Evolutionary conservation across 2,797 vertebrate genomes (phyloP).

Genomic region (Ctenosaura bakeri): DNA sequence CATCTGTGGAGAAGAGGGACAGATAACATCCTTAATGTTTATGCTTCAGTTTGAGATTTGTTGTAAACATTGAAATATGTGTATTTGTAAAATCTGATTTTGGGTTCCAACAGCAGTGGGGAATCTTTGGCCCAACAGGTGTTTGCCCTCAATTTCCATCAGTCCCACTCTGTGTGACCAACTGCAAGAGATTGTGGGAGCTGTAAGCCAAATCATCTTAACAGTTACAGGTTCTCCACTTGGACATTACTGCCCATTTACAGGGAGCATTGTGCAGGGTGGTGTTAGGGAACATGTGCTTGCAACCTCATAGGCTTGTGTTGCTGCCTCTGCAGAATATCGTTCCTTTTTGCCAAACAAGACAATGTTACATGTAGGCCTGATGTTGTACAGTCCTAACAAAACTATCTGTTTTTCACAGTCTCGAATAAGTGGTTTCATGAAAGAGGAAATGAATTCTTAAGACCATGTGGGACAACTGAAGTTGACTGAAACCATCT

Average conservation of each 20-base stretch:
- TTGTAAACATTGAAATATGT: background rate
- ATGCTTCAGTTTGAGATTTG: background rate
- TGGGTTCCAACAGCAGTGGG: background rate
- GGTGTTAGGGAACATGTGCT: background rate
- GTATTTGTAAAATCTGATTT: background rate
- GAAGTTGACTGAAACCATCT: conserved; percentile 89
- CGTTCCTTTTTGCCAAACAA: background rate
- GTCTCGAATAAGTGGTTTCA: conserved; percentile 99
- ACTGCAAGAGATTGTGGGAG: background rate
- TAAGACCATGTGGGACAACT: conserved; percentile 93
- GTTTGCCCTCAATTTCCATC: background rate
- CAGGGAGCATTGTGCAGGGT: background rate
- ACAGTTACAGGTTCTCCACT: background rate
- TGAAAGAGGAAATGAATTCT: conserved; percentile 97
- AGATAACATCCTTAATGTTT: background rate
- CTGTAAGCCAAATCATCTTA: background rate
- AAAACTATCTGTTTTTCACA: conserved; percentile 75
- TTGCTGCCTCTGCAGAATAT: background rate
- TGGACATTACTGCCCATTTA: too few species aligned
- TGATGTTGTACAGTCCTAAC: background rate
- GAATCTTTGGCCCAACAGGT: background rate
- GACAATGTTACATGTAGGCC: background rate
- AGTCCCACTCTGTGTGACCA: background rate
- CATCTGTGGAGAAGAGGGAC: background rate
- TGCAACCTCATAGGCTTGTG: background rate